Evolutionary conservation across 2,113 vertebrate species (phyloP), one percentile per base, ranked within the genome.

Genomic region (sheep (Ovis aries)): DNA sequence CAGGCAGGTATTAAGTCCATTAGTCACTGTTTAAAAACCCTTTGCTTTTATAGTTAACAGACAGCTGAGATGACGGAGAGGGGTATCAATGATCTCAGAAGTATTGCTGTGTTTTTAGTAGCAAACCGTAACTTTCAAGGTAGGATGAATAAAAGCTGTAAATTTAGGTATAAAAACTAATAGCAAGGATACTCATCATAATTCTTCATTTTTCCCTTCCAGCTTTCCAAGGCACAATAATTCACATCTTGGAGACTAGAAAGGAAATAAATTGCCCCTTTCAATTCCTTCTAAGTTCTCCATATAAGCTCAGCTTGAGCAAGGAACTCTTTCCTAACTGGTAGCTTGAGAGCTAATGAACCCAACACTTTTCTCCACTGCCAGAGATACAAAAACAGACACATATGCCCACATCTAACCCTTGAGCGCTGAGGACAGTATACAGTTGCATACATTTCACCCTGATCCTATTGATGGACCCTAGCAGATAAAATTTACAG

Each of bases 91-190:
- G 23, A 86, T 62, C 33, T 85, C 21, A 19, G 31, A 90, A 84
- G 40, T 45, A 96, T 55, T 90, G 60, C 60, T 84, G 83, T 97
- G n/a, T 74, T 93, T 90, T 96, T 91, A 92, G 55, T 50, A 96
- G 2, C 31, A 94, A 89, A 92, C 5, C 17, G 83, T 92, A 98
- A 92, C 40, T 96, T 96, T 77, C n/a, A 90, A 95, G 16, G 62
- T 80, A 21, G 50, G 45, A 94, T 87, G 13, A 83, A 86, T 62
- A 11, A 2, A 96, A 96, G 36, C n/a, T n/a, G 78, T 62, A 91
- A 77, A 84, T 92, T 88, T 57, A 92, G 92, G 90, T 36, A 97
- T 50, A 50, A 94, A 91, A 97, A 95, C 62, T 57, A 97, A 62
- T 55, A 43, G 29, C 33, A 88, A 11, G 19, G 29, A 90, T 95